Evolutionary conservation across 2,797 vertebrate genomes (phyloP).

Genomic region (Sylvia borin): DNA sequence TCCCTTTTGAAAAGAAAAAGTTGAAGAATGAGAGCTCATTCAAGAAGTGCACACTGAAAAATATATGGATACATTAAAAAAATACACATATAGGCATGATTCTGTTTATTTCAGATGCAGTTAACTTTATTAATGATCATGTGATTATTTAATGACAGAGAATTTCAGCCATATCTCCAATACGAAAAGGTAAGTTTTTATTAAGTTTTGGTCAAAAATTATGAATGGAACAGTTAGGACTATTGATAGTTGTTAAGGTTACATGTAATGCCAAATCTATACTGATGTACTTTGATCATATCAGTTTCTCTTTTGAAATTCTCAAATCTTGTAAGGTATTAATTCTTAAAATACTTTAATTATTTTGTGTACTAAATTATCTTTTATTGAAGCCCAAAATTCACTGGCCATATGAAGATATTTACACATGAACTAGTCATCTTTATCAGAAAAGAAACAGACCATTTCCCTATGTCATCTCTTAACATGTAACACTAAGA

Average conservation of each 20-base stretch:
- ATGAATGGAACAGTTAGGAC: background rate
- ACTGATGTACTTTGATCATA: background rate
- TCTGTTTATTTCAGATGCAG: background rate
- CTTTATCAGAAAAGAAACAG: background rate
- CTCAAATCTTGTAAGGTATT: background rate
- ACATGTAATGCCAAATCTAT: background rate
- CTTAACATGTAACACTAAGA: background rate
- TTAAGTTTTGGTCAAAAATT: background rate
- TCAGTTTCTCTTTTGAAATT: background rate
- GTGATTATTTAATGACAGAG: background rate
- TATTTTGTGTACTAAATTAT: background rate
- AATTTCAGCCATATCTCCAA: background rate
- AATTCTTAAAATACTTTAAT: background rate
- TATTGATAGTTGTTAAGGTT: background rate
- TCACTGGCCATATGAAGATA: background rate
- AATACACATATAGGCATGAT: background rate
- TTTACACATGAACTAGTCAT: background rate
- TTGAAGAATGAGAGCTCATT: background rate
- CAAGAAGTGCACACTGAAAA: background rate
- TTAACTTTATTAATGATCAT: background rate
- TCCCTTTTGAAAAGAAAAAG: background rate
- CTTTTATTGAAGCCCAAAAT: background rate
- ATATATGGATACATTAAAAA: background rate
- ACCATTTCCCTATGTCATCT: background rate
- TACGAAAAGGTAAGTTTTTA: background rate